phyloP scores from a whole-genome alignment of 1,140 invertebrate genomes.

The Drosophila lowei region DNA sequence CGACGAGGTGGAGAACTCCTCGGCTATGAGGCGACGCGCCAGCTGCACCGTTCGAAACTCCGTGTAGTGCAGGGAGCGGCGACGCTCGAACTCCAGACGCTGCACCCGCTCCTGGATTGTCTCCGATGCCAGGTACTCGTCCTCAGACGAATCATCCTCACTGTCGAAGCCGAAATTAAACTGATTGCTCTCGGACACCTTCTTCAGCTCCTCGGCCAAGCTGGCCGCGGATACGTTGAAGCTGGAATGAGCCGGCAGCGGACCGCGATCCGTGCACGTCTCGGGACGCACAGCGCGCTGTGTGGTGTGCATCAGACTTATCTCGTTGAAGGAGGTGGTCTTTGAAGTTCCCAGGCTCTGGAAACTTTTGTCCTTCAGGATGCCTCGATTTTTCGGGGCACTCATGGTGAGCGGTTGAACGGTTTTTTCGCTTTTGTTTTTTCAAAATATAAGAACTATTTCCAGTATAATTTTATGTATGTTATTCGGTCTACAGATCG shows the following conservation, averaged over 20 bases:
- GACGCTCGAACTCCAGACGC: conserved; percentile 22
- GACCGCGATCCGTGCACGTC: background rate
- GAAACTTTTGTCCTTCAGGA: background rate
- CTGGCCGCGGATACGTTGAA: conserved; percentile 98
- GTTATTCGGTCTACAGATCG: no score
- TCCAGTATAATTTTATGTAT: background rate
- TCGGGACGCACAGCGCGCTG: no score
- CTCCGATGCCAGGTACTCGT: conserved; percentile 17
- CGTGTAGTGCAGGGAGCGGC: conserved; percentile 31
- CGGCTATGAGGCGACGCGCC: conserved; percentile 30
- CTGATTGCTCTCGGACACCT: background rate
- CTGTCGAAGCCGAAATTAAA: conserved; percentile 2
- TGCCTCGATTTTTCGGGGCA: background rate
- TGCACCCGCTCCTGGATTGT: conserved; percentile 17
- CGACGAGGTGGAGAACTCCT: conserved; percentile 13
- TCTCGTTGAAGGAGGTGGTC: conserved; percentile 6
- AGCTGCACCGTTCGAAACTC: conserved; percentile 29
- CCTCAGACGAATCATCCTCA: conserved; percentile 19
- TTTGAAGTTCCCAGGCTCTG: background rate
- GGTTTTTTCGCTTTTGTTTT: background rate
- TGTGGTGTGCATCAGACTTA: conserved; percentile 2
- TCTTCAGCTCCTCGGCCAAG: conserved; percentile 86
- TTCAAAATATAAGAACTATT: background rate
- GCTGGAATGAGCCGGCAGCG: conserved; percentile 12
- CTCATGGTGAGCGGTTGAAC: no score